Conservation (phyloP, 2,888 invertebrate species). For the Platycnemis pennipes region DNA sequence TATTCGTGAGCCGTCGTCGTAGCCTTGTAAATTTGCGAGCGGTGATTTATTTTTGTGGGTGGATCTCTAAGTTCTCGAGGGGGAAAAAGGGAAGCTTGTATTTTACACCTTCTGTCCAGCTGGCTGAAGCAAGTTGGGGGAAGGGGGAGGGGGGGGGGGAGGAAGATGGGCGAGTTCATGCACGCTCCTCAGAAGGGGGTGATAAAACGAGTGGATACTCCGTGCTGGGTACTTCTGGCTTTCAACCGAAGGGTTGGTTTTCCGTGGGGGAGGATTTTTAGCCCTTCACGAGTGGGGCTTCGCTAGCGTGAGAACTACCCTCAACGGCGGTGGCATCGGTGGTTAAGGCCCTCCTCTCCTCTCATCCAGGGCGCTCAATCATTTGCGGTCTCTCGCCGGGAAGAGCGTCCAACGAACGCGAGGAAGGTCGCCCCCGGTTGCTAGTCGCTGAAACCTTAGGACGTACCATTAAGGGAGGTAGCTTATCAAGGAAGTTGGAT, state of each 20-base stretch:
- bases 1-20: background rate
- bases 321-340: background rate
- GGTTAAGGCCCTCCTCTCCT: background rate
- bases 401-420: background rate
- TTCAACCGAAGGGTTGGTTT: background rate
- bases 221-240: background rate
- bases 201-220: background rate
- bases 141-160: too few relatives aligned
- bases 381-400: background rate
- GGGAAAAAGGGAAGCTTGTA: too few relatives aligned
- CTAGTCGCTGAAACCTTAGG: constrained; percentile 23
- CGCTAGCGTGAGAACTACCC: background rate
- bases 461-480: constrained; percentile 21
- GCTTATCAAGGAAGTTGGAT: constrained; percentile 17
- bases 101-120: too few relatives aligned
- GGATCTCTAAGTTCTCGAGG: background rate
- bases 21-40: too few relatives aligned
- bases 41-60: background rate
- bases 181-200: background rate
- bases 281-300: background rate
- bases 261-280: background rate
- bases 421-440: background rate
- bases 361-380: background rate
- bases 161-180: too few relatives aligned
- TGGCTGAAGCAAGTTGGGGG: too few relatives aligned